Percentiles rank a stretch among this genome's conserved stretches.
Conservation (phyloP, 2,113 vertebrate genomes). For the Pungitius pungitius region DNA sequence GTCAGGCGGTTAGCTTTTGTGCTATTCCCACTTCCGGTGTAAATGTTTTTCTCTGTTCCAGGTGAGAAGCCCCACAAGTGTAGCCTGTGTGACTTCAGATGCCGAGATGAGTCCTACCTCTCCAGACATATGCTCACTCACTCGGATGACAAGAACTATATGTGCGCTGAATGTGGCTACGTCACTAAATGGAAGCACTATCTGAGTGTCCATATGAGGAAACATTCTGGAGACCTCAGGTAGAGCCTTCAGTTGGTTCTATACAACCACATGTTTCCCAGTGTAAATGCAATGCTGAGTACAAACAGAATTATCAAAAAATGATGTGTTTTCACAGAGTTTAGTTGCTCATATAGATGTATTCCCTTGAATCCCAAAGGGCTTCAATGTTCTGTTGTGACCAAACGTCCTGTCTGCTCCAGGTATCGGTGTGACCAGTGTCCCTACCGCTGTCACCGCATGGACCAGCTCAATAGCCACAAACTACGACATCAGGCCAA, state of each 20-base stretch:
- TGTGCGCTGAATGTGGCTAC: conserved; percentile 97
- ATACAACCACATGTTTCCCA: not conserved
- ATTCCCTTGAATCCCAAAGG: not conserved
- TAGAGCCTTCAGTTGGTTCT: conserved; percentile 47
- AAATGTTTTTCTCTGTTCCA: conserved; percentile 53
- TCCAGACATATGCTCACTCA: conserved; percentile 98
- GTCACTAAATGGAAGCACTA: conserved; percentile 99
- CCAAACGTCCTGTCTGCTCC: conserved; percentile 5
- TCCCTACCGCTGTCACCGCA: conserved; percentile 92
- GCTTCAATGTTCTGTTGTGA: not conserved
- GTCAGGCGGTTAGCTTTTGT: not conserved
- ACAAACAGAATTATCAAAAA: not conserved
- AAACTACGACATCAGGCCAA: conserved; percentile 96
- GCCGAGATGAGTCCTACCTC: conserved; percentile 95
- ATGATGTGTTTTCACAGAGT: not conserved
- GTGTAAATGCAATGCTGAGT: not conserved
- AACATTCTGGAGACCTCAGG: conserved; percentile 96
- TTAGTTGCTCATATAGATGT: not conserved
- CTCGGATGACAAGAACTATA: conserved; percentile 91
- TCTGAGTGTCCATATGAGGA: conserved; percentile 95
- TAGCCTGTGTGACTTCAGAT: conserved; percentile 90
- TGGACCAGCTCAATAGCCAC: conserved; percentile 96
- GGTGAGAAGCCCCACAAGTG: conserved; percentile 98
- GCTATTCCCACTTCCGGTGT: not conserved
- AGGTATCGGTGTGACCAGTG: conserved; percentile 97